Evolutionary conservation across 2,113 vertebrate genomes (phyloP).

Genomic region (Prunella himalayana): DNA sequence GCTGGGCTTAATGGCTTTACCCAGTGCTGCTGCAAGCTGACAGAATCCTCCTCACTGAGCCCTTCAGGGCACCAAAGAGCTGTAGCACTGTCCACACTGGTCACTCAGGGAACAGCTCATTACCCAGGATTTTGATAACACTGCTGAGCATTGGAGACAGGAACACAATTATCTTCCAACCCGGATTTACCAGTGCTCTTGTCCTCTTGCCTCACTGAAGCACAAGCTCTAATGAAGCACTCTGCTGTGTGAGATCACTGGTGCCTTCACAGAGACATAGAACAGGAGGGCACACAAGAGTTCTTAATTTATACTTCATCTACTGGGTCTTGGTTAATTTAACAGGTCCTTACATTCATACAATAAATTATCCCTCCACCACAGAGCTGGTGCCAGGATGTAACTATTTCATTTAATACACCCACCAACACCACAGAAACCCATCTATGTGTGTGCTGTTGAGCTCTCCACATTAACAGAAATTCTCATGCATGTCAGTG

Average conservation of each 20-base stretch:
- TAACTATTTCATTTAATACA: background rate
- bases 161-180: background rate
- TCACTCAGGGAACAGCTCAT: background rate
- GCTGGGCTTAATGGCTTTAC: background rate
- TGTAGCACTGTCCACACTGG: rapidly evolving
- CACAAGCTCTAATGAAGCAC: background rate
- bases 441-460: background rate
- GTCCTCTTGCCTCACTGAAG: background rate
- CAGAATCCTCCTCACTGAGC: background rate
- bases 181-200: background rate
- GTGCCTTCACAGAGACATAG: background rate
- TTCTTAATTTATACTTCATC: constrained; percentile 8
- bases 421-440: background rate
- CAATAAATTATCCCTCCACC: background rate
- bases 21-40: background rate
- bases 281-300: background rate
- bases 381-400: background rate
- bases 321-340: constrained; percentile 21
- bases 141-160: background rate
- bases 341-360: background rate
- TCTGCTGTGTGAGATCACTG: background rate
- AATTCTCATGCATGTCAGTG: background rate
- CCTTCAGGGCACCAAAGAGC: background rate
- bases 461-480: background rate
- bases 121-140: background rate